phyloP scores from a whole-genome alignment of 2,113 vertebrate genomes.

The Bombycilla garrulus region DNA sequence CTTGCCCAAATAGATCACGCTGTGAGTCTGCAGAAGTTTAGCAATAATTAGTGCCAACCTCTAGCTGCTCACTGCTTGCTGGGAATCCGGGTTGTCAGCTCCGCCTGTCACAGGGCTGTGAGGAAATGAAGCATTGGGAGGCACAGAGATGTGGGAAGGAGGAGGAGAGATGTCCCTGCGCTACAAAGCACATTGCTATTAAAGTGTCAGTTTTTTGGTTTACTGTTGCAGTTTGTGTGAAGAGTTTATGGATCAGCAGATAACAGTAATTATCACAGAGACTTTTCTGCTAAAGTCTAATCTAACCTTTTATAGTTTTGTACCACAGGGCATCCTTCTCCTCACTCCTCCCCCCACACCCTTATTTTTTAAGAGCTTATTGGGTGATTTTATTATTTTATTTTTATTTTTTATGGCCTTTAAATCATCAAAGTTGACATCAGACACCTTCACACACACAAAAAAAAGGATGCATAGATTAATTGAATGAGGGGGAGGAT shows the following conservation, averaged over 20 bases:
- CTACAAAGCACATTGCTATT: slow-evolving; percentile 63
- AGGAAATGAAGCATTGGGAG: slow-evolving; percentile 47
- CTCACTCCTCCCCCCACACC: not conserved
- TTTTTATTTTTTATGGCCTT: slow-evolving; percentile 40
- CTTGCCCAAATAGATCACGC: not conserved
- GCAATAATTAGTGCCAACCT: slow-evolving; percentile 57
- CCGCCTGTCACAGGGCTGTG: slow-evolving; percentile 48
- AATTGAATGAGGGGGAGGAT: slow-evolving; percentile 50
- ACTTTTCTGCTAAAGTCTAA: slow-evolving; percentile 66
- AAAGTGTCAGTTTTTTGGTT: slow-evolving; percentile 73
- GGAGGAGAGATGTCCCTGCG: slow-evolving; percentile 1
- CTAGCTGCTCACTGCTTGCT: slow-evolving; percentile 34
- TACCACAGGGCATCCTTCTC: slow-evolving; percentile 11
- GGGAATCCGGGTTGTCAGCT: slow-evolving; percentile 51
- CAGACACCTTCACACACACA: slow-evolving; percentile 14
- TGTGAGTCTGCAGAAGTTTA: slow-evolving; percentile 59
- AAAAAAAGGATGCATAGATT: slow-evolving; percentile 28
- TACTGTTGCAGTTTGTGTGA: slow-evolving; percentile 73
- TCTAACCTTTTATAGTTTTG: slow-evolving; percentile 74
- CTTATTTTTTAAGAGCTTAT: slow-evolving; percentile 46
- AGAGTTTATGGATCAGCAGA: slow-evolving; percentile 78
- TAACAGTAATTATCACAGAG: slow-evolving; percentile 75
- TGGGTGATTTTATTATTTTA: slow-evolving; percentile 52
- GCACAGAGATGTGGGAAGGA: slow-evolving; percentile 26
- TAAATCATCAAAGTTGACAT: slow-evolving; percentile 55